These are phyloP conservation scores for Upupa epops DNA, from an alignment of 2,113 vertebrate genomes.

Conservation along the genomic window DNA sequence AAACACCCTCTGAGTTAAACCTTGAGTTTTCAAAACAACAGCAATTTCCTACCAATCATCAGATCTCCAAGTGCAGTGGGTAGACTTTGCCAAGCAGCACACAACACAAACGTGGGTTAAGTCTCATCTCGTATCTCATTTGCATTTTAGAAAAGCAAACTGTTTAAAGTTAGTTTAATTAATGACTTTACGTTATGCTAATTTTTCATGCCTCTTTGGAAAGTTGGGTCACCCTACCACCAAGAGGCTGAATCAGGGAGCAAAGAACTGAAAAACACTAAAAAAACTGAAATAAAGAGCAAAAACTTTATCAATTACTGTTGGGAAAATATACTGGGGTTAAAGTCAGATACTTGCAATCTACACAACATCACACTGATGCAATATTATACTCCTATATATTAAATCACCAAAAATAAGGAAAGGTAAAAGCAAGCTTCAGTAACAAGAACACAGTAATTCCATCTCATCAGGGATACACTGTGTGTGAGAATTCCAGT, in stretches of 20 bases:
- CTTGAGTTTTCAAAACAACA: neutral
- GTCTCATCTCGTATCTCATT: neutral
- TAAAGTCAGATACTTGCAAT: neutral
- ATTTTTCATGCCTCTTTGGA: constrained; percentile 9
- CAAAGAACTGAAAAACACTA: neutral
- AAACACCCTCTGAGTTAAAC: neutral
- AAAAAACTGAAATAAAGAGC: neutral
- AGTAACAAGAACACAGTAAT: neutral
- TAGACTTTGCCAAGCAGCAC: neutral
- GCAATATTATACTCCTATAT: neutral
- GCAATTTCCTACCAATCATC: neutral
- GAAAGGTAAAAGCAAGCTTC: neutral
- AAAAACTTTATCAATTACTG: neutral
- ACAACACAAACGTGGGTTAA: neutral
- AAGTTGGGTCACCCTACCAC: neutral
- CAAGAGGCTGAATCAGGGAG: neutral
- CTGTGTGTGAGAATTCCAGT: neutral
- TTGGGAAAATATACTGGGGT: neutral
- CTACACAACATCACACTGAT: neutral
- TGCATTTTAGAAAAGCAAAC: neutral
- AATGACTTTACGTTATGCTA: neutral
- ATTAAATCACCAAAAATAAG: neutral
- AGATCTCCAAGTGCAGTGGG: neutral
- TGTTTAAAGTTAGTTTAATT: neutral
- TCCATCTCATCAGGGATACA: neutral